These are phyloP conservation scores for Aplysina aerophoba DNA, from an alignment of 37 sponge, comb jelly and placozoan species.

Conservation along the genomic window DNA sequence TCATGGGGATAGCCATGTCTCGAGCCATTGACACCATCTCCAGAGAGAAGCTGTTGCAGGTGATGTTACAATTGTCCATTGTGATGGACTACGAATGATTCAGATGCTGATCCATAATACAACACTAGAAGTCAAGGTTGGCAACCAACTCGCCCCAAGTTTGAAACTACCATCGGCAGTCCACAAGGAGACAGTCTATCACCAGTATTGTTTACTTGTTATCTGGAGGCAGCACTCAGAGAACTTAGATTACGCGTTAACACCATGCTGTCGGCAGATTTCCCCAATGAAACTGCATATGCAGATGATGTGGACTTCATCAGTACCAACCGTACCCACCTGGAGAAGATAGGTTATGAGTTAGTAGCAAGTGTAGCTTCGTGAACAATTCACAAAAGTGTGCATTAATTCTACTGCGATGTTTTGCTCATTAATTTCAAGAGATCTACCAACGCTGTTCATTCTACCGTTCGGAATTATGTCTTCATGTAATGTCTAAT, in stretches of 20 bases:
- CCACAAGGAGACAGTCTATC: conserved; percentile 31
- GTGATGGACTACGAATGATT: conserved; percentile 14
- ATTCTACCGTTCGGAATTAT: no score
- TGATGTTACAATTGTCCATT: conserved; percentile 29
- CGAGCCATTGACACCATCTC: conserved; percentile 7
- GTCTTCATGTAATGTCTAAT: no score
- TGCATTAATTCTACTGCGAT: no score
- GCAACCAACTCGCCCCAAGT: conserved; percentile 16
- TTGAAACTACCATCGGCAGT: conserved; percentile 1
- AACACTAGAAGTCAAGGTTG: conserved; percentile 29
- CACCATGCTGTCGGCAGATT: background rate
- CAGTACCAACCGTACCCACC: background rate
- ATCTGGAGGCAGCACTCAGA: conserved; percentile 23
- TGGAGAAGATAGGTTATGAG: background rate
- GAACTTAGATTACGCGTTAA: conserved; percentile 1
- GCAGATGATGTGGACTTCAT: conserved; percentile 26
- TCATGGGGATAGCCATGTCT: conserved; percentile 11
- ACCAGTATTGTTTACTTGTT: conserved; percentile 17
- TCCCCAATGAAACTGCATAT: conserved; percentile 3
- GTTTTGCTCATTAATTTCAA: no score
- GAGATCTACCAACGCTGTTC: no score
- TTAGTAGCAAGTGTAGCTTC: no score
- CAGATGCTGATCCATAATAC: conserved; percentile 21
- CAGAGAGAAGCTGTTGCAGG: conserved; percentile 14
- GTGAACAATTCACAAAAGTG: no score